Base-by-base conservation (phyloP, 2,797 vertebrate species). In the Lepilemur ruficaudatus region DNA sequence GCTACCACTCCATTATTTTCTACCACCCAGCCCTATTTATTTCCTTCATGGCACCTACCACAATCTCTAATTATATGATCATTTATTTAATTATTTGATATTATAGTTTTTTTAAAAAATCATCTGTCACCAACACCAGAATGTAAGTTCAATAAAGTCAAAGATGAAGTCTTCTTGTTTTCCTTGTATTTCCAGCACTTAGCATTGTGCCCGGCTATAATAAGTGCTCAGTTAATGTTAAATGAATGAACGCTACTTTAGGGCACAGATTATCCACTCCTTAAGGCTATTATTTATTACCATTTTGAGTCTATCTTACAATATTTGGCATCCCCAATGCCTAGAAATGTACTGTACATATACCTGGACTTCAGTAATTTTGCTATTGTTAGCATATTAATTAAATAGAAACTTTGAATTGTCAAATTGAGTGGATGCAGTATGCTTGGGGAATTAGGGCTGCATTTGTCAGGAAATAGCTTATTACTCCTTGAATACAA, bases 401-500 rank as follows among this genome's bases (percentile, higher is more conserved):
- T 72, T 15, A 93, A 83, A 83, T 63, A 69, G 57, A 30, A 95
- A 20, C 48, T 25, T 63, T 92, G 38, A 75, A n/a, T 84, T 90
- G 72, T 70, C 55, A 94, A 25, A 59, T 43, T 70, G 46, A 80
- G 18, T 52, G 5, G 28, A 11, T 43, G 7, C 9, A 7, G 8
- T 82, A 8, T 25, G 10, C 1, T 63, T 46, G 12, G 1, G 4
- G 3, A 2, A 25, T 43, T 18, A 28, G 50, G 32, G 4, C 1
- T 30, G 55, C 5, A 1, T 13, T 81, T 81, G 2, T 67, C 14
- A 93, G 65, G n/a, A 91, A 97, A 61, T 2, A 28, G 32, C 30
- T 93, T 94, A 73, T 73, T 92, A 52, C 41, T 94, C 28, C 61
- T 90, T 84, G 18, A 78, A 82, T 84, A 82, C 70, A 82, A 81